Percentiles rank a stretch among this genome's conserved stretches.
Evolutionary conservation across 2,113 vertebrate genomes (phyloP).

Genomic region (Phyllostomus hastatus): DNA sequence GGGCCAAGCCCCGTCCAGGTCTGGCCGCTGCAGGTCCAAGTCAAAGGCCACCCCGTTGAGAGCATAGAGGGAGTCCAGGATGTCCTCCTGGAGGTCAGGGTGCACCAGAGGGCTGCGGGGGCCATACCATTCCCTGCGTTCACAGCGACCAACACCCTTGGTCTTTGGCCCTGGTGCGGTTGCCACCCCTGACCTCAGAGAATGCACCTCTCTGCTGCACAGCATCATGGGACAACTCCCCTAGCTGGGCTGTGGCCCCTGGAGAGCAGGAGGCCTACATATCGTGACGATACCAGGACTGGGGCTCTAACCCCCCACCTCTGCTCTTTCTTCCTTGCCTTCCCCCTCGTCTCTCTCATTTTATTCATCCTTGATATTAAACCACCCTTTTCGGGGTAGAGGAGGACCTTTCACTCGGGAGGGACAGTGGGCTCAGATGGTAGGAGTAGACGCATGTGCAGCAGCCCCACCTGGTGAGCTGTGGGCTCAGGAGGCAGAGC

Average conservation of each 20-base stretch:
- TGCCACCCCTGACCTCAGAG: background rate
- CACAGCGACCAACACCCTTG: background rate
- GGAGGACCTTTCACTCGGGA: background rate
- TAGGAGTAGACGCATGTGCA: background rate
- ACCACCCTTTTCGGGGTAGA: background rate
- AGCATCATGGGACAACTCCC: background rate
- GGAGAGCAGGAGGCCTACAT: background rate
- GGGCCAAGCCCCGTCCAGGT: conserved; percentile 83
- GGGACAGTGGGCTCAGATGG: background rate
- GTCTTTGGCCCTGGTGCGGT: background rate
- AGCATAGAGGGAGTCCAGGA: conserved; percentile 79
- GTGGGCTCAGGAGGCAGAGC: conserved; percentile 79
- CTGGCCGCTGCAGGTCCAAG: conserved; percentile 71
- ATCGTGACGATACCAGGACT: background rate
- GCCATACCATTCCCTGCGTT: conserved; percentile 82
- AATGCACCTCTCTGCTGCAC: background rate
- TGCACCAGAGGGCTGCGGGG: conserved; percentile 81
- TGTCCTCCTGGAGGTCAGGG: conserved; percentile 63
- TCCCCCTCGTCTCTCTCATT: background rate
- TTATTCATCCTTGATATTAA: background rate
- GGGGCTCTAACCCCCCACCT: background rate
- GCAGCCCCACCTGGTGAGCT: conserved; percentile 74
- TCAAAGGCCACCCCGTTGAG: conserved; percentile 78
- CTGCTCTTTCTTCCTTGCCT: background rate
- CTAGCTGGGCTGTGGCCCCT: background rate